Percentiles rank a stretch among this genome's conserved stretches.
phyloP scores from a whole-genome alignment of 2,888 invertebrate genomes.

The Strigamia crassipes region DNA sequence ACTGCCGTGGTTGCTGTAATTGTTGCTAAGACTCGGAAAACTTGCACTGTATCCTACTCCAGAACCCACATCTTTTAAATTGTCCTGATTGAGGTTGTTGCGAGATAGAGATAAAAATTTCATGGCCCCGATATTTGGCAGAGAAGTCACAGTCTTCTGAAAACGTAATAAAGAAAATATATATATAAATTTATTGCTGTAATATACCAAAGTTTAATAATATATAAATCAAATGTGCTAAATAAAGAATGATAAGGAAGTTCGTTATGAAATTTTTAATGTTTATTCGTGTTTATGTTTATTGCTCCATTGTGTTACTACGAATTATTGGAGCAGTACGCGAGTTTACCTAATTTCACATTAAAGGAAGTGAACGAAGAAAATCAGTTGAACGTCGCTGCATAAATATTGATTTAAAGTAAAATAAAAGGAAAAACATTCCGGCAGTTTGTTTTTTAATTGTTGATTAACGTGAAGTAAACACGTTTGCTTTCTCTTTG shows the following conservation, averaged over 20 bases:
- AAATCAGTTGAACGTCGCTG: neutral
- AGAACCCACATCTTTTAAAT: neutral
- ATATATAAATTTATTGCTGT: conserved; percentile 1
- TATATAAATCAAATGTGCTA: neutral
- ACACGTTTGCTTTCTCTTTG: neutral
- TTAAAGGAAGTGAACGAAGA: neutral
- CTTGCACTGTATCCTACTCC: conserved; percentile 45
- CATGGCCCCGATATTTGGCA: conserved; percentile 47
- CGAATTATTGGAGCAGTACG: conserved; percentile 11
- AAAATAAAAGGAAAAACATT: neutral
- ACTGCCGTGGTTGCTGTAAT: conserved; percentile 44
- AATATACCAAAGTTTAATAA: conserved; percentile 20
- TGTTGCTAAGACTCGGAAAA: conserved; percentile 45
- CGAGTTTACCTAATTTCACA: conserved; percentile 11
- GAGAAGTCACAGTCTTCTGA: conserved; percentile 43
- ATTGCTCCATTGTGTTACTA: conserved; percentile 33
- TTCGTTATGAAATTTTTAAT: conserved; percentile 23
- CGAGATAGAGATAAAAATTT: conserved; percentile 45
- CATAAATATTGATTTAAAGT: neutral
- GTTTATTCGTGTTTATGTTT: conserved; percentile 22
- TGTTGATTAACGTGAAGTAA: neutral
- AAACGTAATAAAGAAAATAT: neutral
- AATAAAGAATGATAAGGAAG: conserved; percentile 14
- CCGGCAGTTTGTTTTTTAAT: neutral
- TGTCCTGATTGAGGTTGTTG: conserved; percentile 45